Evolutionary conservation across 2,797 vertebrate species (phyloP).

Genomic region (Australoheros facetus): DNA sequence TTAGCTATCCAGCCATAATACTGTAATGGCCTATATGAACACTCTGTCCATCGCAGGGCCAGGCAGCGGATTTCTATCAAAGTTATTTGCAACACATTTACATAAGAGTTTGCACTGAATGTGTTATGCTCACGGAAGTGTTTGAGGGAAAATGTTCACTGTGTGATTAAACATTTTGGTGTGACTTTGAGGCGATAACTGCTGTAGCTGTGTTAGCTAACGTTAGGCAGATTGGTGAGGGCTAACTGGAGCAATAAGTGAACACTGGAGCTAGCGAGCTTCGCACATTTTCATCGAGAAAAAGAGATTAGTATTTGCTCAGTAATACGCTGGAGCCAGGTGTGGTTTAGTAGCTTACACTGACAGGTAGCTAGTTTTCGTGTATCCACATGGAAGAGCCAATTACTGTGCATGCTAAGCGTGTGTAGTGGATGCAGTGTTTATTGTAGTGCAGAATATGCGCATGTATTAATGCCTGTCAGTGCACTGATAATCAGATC

Average conservation of each 20-base stretch:
- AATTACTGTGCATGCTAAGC: constrained; percentile 9
- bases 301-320: not conserved
- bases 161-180: not conserved
- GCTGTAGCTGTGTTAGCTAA: constrained; percentile 52
- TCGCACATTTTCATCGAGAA: not conserved
- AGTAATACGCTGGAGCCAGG: not conserved
- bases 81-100: not conserved
- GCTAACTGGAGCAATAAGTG: constrained; percentile 46
- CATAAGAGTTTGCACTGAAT: not conserved
- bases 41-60: constrained; percentile 32
- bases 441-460: not conserved
- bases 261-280: constrained; percentile 4
- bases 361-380: constrained; percentile 17
- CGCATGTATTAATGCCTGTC: not conserved
- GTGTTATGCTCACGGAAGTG: no score
- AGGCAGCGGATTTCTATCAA: constrained; percentile 10
- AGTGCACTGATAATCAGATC: not conserved
- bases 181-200: constrained; percentile 27
- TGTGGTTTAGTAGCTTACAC: not conserved
- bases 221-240: constrained; percentile 33
- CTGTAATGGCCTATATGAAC: constrained; percentile 64
- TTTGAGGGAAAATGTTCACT: not conserved
- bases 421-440: not conserved
- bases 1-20: constrained; percentile 53
- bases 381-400: constrained; percentile 27